These are phyloP conservation scores for Thaleichthys pacificus DNA, from an alignment of 2,797 vertebrate species.

Conservation along the genomic window DNA sequence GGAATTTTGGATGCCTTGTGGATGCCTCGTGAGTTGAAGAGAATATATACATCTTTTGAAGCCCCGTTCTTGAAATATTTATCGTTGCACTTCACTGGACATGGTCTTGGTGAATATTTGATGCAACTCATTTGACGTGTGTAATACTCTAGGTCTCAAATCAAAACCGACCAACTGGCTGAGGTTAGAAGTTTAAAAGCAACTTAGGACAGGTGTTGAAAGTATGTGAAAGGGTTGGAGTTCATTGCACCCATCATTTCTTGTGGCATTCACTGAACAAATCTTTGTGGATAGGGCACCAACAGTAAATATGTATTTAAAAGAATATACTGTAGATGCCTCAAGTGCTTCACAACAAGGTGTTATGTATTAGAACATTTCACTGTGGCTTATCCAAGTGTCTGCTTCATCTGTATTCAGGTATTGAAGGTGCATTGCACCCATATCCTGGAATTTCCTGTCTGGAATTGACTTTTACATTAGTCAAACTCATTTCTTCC, in stretches of 20 bases:
- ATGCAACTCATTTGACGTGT: constrained; percentile 65
- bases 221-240: too few relatives aligned
- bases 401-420: background rate
- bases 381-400: background rate
- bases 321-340: background rate
- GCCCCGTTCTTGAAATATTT: constrained; percentile 58
- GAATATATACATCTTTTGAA: constrained; percentile 41
- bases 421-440: background rate
- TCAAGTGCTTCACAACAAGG: background rate
- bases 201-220: background rate
- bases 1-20: background rate
- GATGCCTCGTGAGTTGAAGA: constrained; percentile 14
- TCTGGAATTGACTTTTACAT: background rate
- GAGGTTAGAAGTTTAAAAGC: background rate
- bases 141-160: constrained; percentile 53
- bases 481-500: background rate
- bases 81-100: constrained; percentile 51
- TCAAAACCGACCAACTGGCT: background rate
- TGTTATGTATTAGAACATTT: background rate
- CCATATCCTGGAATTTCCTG: too few relatives aligned
- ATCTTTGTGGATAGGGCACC: too few relatives aligned
- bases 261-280: too few relatives aligned
- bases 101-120: constrained; percentile 64
- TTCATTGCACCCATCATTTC: too few relatives aligned
- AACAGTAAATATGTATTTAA: too few relatives aligned